phyloP scores from a whole-genome alignment of 2,888 invertebrate genomes.

The Hesperia comma region DNA sequence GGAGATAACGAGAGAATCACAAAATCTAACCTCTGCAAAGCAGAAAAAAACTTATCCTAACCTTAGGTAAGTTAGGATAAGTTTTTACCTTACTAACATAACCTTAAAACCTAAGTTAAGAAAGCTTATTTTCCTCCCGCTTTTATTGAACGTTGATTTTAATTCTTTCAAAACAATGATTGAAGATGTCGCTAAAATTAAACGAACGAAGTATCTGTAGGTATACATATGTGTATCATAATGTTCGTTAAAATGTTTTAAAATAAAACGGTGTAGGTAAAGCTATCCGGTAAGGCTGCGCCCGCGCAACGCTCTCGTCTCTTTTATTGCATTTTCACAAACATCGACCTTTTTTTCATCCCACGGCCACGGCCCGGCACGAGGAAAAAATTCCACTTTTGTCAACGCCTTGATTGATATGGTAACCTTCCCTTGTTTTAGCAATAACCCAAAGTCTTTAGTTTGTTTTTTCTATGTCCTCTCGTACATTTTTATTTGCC shows the following conservation, averaged over 20 bases:
- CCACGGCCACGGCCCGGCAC: constrained; percentile 55
- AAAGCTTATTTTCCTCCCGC: no score
- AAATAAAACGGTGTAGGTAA: constrained; percentile 41
- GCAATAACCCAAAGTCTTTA: constrained; percentile 75
- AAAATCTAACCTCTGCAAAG: no score
- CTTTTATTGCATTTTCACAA: constrained; percentile 78
- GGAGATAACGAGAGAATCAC: no score
- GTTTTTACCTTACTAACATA: no score
- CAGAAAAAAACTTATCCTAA: no score
- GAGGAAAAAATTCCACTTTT: constrained; percentile 74
- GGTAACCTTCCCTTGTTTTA: constrained; percentile 82
- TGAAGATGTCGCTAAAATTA: no score
- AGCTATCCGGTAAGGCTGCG: constrained; percentile 50
- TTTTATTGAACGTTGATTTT: no score
- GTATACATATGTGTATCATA: no score
- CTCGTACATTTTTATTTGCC: constrained; percentile 80
- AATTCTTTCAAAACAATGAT: no score
- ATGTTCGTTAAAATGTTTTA: constrained; percentile 8
- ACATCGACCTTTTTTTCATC: constrained; percentile 76
- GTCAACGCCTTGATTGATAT: constrained; percentile 83
- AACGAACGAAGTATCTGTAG: no score
- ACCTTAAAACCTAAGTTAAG: no score
- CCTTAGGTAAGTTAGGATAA: no score
- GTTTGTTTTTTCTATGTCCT: constrained; percentile 64
- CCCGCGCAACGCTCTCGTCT: constrained; percentile 56